phyloP scores from a whole-genome alignment of 2,113 vertebrate species.

The Nipponia nippon region DNA sequence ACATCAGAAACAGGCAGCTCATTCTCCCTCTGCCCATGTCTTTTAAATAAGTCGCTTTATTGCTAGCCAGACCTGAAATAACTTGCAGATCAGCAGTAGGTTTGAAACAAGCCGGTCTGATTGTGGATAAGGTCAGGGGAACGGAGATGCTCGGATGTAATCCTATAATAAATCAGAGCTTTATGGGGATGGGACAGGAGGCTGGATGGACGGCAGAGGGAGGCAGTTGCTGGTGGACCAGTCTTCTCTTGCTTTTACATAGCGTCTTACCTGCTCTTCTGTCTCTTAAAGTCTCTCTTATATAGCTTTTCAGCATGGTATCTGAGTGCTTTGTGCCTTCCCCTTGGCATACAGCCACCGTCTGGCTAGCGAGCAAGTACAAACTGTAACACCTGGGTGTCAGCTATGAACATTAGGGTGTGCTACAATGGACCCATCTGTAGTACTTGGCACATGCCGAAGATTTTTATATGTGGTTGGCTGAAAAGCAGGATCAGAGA shows the following conservation, averaged over 20 bases:
- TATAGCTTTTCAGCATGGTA: conserved; percentile 37
- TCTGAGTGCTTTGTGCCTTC: conserved; percentile 53
- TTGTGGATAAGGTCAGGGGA: neutral
- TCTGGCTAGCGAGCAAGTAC: conserved; percentile 66
- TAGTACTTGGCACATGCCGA: conserved; percentile 59
- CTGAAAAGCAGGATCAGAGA: conserved; percentile 61
- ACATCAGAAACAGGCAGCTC: neutral
- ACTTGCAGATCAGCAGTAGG: neutral
- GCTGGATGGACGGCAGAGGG: neutral
- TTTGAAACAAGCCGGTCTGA: neutral
- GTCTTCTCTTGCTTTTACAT: neutral
- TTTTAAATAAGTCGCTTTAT: neutral
- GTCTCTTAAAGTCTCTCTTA: conserved; percentile 22
- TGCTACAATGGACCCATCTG: conserved; percentile 71
- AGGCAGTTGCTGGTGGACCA: neutral
- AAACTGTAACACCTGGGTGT: conserved; percentile 69
- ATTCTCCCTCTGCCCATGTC: neutral
- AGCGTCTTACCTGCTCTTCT: conserved; percentile 23
- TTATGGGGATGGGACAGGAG: fast-evolving
- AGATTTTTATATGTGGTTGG: conserved; percentile 67
- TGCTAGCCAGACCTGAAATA: neutral
- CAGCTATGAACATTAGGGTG: conserved; percentile 70
- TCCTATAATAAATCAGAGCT: neutral
- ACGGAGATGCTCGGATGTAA: neutral
- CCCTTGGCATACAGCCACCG: conserved; percentile 53